These are phyloP conservation scores for Erpetoichthys calabaricus DNA, from an alignment of 2,797 vertebrate species.

Conservation along the genomic window DNA sequence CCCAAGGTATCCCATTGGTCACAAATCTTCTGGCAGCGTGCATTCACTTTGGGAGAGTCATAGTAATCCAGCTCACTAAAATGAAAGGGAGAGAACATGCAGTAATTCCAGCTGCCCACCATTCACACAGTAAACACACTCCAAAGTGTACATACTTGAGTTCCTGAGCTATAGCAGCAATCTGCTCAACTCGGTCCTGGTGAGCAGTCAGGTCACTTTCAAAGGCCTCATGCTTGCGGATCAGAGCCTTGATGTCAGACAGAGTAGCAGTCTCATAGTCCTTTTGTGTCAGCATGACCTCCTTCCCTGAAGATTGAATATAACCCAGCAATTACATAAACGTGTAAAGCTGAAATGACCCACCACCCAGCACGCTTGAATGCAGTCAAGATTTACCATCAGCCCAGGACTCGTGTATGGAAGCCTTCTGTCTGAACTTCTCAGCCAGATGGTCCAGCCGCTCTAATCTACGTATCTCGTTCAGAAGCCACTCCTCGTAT, in stretches of 20 bases:
- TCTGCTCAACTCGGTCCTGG: constrained; percentile 91
- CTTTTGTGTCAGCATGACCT: constrained; percentile 73
- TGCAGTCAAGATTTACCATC: constrained; percentile 44
- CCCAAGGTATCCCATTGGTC: constrained; percentile 84
- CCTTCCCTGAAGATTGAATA: constrained; percentile 53
- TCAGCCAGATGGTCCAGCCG: constrained; percentile 81
- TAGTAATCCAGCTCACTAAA: constrained; percentile 83
- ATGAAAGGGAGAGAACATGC: neutral
- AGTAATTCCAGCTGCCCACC: neutral
- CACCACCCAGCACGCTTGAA: neutral
- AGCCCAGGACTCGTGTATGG: constrained; percentile 84
- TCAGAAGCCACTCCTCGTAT: constrained; percentile 86
- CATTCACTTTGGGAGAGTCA: constrained; percentile 74
- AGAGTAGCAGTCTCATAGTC: constrained; percentile 77
- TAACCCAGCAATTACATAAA: neutral
- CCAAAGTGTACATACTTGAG: constrained; percentile 58
- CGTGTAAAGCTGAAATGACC: too few species aligned
- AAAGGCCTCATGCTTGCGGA: constrained; percentile 86
- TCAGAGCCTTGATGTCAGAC: constrained; percentile 78
- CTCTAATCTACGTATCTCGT: constrained; percentile 80
- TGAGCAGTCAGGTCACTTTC: constrained; percentile 89
- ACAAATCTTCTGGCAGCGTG: constrained; percentile 87
- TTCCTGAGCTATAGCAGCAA: constrained; percentile 85
- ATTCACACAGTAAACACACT: too few species aligned
- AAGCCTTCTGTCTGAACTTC: constrained; percentile 87